These are phyloP conservation scores for Perccottus glenii DNA, from an alignment of 2,113 vertebrate genomes.

Conservation along the genomic window DNA sequence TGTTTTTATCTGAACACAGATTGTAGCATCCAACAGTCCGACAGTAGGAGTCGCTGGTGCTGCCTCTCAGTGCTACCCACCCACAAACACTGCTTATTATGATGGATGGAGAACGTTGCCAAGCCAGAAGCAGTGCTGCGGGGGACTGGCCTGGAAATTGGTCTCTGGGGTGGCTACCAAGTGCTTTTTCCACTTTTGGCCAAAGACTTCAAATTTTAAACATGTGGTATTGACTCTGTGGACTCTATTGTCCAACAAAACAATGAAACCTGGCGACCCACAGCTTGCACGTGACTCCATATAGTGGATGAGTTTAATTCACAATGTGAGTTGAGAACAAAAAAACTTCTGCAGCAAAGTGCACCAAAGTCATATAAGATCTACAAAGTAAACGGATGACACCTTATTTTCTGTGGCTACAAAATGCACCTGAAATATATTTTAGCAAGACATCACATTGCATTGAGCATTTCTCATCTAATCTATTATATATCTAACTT, in stretches of 20 bases:
- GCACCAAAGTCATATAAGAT: not conserved
- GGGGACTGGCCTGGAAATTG: constrained; percentile 62
- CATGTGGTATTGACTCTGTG: constrained; percentile 32
- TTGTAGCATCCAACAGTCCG: not conserved
- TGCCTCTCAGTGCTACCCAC: constrained; percentile 35
- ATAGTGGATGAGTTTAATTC: not conserved
- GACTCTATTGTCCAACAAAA: constrained; percentile 30
- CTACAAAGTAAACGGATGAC: not conserved
- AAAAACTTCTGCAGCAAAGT: not conserved
- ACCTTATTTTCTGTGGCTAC: not conserved
- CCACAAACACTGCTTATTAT: constrained; percentile 44
- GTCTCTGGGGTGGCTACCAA: constrained; percentile 48
- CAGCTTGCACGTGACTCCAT: not conserved
- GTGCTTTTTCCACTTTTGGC: constrained; percentile 39
- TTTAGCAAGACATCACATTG: too few species aligned
- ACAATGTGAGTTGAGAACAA: not conserved
- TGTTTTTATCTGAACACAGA: too few species aligned
- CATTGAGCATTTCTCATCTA: too few species aligned
- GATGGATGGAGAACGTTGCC: constrained; percentile 49
- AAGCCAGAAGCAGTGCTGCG: constrained; percentile 57
- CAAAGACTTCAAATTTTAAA: constrained; percentile 47
- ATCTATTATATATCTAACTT: too few species aligned
- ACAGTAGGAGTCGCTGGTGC: constrained; percentile 28
- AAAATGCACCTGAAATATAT: too few species aligned
- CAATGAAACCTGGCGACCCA: constrained; percentile 18